These are phyloP conservation scores for Carcharodon carcharias DNA, from an alignment of 2,797 vertebrate genomes.

Conservation along the genomic window DNA sequence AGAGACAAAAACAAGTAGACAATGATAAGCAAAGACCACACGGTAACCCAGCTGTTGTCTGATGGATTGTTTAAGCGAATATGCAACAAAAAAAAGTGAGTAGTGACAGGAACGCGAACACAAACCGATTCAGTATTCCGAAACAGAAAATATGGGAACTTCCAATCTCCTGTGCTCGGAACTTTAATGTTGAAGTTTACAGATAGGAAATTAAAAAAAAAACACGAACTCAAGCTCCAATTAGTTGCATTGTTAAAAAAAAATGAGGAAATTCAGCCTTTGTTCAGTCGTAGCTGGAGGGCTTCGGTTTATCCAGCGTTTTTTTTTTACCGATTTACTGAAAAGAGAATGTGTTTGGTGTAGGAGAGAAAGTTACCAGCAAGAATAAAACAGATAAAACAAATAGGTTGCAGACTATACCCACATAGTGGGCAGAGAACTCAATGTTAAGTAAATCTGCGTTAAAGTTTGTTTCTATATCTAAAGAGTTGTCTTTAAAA, in stretches of 20 bases:
- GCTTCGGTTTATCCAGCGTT: not conserved
- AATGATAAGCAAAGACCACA: slow-evolving; percentile 44
- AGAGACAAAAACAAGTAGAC: slow-evolving; percentile 33
- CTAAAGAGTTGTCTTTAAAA: not conserved
- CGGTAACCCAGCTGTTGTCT: slow-evolving; percentile 25
- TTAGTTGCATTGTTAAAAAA: not conserved
- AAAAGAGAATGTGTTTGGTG: not conserved
- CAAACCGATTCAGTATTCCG: not conserved
- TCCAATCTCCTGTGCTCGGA: not conserved
- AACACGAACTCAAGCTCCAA: not conserved
- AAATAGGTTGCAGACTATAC: not conserved
- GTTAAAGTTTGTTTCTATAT: not conserved
- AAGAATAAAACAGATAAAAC: not conserved
- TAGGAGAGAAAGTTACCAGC: not conserved
- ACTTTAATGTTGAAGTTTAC: not conserved
- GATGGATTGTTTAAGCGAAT: slow-evolving; percentile 37
- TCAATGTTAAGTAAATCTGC: not conserved
- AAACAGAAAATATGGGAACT: not conserved
- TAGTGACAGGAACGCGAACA: slow-evolving; percentile 8
- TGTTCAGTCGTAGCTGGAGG: not conserved
- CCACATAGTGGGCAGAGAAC: not conserved
- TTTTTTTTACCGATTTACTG: not conserved
- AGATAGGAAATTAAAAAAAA: not conserved
- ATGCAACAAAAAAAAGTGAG: not conserved
- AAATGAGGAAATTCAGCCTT: slow-evolving; percentile 19